Evolutionary conservation across 2,113 vertebrate species (phyloP).

Genomic region (Zeus faber): DNA sequence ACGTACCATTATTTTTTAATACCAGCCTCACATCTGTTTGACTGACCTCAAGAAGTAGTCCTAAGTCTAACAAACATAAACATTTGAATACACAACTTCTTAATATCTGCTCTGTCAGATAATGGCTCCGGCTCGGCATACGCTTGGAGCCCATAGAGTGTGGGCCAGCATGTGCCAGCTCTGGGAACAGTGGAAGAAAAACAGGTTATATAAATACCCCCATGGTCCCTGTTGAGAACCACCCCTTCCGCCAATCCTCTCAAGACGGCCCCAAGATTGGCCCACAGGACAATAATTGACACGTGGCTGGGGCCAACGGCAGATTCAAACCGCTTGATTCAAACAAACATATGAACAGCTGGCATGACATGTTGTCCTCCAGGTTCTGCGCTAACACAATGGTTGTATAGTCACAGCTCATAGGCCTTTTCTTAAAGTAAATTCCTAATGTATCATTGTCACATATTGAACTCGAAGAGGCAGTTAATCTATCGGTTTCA

Average conservation of each 20-base stretch:
- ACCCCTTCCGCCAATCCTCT: conserved; percentile 1
- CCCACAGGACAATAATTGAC: conserved; percentile 11
- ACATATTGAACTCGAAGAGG: no score
- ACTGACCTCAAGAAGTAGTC: no score
- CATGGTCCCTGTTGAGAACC: conserved; percentile 5
- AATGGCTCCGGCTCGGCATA: no score
- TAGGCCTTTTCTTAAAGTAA: neutral
- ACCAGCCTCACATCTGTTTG: no score
- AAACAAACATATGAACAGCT: conserved; percentile 3
- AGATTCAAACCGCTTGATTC: conserved; percentile 28
- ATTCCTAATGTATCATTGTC: neutral
- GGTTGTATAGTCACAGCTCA: neutral
- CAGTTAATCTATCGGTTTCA: no score
- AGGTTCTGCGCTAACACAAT: neutral
- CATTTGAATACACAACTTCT: no score
- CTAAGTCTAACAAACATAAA: no score
- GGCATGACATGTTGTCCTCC: neutral
- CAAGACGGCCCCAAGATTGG: conserved; percentile 12
- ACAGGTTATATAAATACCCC: conserved; percentile 42
- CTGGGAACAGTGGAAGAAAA: conserved; percentile 7
- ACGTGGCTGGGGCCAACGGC: conserved; percentile 2
- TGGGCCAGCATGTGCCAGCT: conserved; percentile 18
- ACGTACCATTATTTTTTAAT: no score
- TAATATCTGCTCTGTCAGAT: no score
- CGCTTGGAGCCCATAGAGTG: no score